phyloP scores from a whole-genome alignment of 2,797 vertebrate genomes.

The Rhadinocentrus ornatus region DNA sequence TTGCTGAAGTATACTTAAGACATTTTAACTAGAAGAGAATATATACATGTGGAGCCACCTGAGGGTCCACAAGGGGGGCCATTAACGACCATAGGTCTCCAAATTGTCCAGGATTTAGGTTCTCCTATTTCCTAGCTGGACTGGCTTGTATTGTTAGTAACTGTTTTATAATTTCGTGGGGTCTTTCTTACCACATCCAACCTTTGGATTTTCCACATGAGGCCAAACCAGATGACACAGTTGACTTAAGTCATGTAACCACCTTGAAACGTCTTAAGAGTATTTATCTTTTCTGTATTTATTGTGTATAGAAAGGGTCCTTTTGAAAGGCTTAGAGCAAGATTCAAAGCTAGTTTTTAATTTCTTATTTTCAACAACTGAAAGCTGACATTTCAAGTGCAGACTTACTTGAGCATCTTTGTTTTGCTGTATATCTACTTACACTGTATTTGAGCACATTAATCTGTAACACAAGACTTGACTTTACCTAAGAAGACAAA shows the following conservation, averaged over 20 bases:
- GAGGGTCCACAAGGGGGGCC: constrained; percentile 74
- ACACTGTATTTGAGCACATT: constrained; percentile 70
- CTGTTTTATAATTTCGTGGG: constrained; percentile 57
- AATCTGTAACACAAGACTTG: constrained; percentile 32
- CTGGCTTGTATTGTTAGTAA: constrained; percentile 47
- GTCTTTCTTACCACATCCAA: constrained; percentile 50
- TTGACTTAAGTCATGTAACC: constrained; percentile 70
- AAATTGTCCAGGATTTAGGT: constrained; percentile 54
- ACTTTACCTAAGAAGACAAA: constrained; percentile 32
- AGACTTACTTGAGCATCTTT: constrained; percentile 63
- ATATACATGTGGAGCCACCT: constrained; percentile 73
- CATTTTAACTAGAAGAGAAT: constrained; percentile 8
- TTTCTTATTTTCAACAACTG: constrained; percentile 2
- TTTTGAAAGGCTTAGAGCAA: constrained; percentile 23
- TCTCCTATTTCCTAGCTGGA: constrained; percentile 44
- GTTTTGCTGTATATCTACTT: constrained; percentile 59
- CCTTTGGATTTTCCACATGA: constrained; percentile 67
- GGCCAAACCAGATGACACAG: constrained; percentile 65
- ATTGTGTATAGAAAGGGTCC: constrained; percentile 55
- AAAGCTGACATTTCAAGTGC: constrained; percentile 56
- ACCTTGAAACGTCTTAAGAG: constrained; percentile 71
- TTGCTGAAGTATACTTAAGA: not conserved
- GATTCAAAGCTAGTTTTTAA: constrained; percentile 46
- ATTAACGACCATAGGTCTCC: constrained; percentile 57
- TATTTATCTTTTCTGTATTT: constrained; percentile 80